Evolutionary conservation across 1,140 invertebrate species (phyloP).

Genomic region (Notospermus geniculatus): DNA sequence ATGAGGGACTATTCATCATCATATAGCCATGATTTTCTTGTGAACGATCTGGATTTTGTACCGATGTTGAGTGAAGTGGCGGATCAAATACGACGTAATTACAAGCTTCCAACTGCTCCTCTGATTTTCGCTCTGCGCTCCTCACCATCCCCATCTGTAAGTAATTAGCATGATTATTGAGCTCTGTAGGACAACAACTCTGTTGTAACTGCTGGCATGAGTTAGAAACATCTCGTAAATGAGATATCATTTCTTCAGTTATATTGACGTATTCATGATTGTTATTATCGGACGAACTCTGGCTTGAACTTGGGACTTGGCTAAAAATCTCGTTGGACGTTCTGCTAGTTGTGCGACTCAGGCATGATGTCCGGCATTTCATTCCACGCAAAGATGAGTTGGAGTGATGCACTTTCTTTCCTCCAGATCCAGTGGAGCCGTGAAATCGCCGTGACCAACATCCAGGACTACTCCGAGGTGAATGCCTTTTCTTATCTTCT

Average conservation of each 20-base stretch:
- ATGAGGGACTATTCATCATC: no score
- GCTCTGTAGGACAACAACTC: no score
- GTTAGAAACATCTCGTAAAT: not conserved
- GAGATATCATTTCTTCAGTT: not conserved
- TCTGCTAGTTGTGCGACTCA: not conserved
- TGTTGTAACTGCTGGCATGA: not conserved
- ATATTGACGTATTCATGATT: conserved; percentile 8
- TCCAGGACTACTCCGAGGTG: not conserved
- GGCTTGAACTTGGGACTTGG: not conserved
- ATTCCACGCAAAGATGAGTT: no score
- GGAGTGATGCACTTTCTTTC: no score
- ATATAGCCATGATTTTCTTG: no score
- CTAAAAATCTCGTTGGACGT: not conserved
- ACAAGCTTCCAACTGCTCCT: not conserved
- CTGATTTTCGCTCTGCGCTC: not conserved
- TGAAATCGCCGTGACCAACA: conserved; percentile 1
- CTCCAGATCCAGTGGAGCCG: not conserved
- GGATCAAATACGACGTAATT: not conserved
- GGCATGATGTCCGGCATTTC: no score
- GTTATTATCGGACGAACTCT: not conserved
- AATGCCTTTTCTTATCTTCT: not conserved
- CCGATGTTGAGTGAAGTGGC: not conserved
- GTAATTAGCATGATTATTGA: not conserved
- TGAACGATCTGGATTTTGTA: no score
- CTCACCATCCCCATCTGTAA: not conserved